Conservation (phyloP, 2,888 invertebrate species). For the Nycteola revayana region DNA sequence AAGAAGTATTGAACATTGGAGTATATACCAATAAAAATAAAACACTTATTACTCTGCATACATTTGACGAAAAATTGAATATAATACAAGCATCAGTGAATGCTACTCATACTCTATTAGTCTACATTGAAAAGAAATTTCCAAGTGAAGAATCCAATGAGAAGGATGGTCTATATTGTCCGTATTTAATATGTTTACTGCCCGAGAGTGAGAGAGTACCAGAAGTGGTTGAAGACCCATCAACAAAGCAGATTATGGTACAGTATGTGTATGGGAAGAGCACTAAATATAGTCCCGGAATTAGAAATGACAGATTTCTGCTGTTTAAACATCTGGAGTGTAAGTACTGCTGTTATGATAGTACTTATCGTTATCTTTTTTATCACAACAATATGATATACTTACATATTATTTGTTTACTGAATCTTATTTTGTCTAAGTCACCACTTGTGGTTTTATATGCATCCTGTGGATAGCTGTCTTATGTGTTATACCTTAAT, state of each 20-base stretch:
- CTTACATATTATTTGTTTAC: too few relatives aligned
- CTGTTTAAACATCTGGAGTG: slow-evolving; percentile 90
- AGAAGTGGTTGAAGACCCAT: slow-evolving; percentile 73
- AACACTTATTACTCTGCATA: slow-evolving; percentile 82
- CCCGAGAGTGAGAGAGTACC: slow-evolving; percentile 58
- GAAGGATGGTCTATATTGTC: slow-evolving; percentile 80
- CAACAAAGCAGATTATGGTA: slow-evolving; percentile 88
- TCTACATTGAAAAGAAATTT: slow-evolving; percentile 85
- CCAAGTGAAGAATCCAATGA: slow-evolving; percentile 46
- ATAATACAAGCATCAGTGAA: slow-evolving; percentile 92
- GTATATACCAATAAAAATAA: slow-evolving; percentile 84
- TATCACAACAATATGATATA: too few relatives aligned
- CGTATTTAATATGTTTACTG: slow-evolving; percentile 83
- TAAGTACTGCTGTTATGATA: too few relatives aligned
- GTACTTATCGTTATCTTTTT: too few relatives aligned
- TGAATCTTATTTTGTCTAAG: too few relatives aligned
- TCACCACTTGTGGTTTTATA: too few relatives aligned
- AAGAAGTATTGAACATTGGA: slow-evolving; percentile 77
- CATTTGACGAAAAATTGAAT: slow-evolving; percentile 84
- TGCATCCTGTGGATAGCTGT: too few relatives aligned
- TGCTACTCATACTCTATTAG: slow-evolving; percentile 84
- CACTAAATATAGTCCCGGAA: slow-evolving; percentile 73
- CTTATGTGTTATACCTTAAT: too few relatives aligned
- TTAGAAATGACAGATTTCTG: slow-evolving; percentile 85
- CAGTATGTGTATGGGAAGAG: slow-evolving; percentile 88